Base-by-base conservation (phyloP, 2,113 vertebrate genomes). In the Nicator chloris region DNA sequence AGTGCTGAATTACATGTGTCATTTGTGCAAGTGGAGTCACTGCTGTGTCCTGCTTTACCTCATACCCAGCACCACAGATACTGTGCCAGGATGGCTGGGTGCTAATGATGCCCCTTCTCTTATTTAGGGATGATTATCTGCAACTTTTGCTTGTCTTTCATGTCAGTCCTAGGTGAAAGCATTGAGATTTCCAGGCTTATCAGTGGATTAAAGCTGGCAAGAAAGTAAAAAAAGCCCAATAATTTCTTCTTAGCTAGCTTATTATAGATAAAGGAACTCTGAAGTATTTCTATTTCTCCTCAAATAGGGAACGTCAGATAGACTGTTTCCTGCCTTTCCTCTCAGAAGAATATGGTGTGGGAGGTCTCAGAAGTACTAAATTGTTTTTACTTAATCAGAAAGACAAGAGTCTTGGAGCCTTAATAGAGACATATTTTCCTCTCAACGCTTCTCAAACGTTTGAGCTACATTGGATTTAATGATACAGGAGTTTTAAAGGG, bases 401-500 rank as follows among this genome's bases (percentile, higher is more conserved):
- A 88, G 51, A 80, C 75, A 70, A 57, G 63, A 73, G 35, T 73
- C 44, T 59, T 78, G 63, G 60, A 86, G 53, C 63, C 71, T 73
- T 94, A 93, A 94, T 45, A 92, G 80, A 94, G 78, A 88, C 10
- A 5, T 64, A 65, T 87, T 95, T 95, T 89, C 56, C 90, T 86
- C 75, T 90, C 66, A 91, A 21, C 5, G 24, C 63, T 92, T 88
- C 44, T 90, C 68, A 94, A 81, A 90, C 51, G 19, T 90, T 94
- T 81, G 40, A 2, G 3, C 37, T 78, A 42, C 56, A n/a, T 33
- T 5, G 4, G 70, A 42, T 71, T 90, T 82, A 82, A 90, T 73
- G 68, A 71, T 66, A 73, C 40, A 35, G 47, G 59, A 70, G 7
- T 68, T 94, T 88, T 90, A 83, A 68, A 83, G 49, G 33, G 35